Conservation (phyloP, 2,888 invertebrate species). For the Cheiracanthium punctorium region DNA sequence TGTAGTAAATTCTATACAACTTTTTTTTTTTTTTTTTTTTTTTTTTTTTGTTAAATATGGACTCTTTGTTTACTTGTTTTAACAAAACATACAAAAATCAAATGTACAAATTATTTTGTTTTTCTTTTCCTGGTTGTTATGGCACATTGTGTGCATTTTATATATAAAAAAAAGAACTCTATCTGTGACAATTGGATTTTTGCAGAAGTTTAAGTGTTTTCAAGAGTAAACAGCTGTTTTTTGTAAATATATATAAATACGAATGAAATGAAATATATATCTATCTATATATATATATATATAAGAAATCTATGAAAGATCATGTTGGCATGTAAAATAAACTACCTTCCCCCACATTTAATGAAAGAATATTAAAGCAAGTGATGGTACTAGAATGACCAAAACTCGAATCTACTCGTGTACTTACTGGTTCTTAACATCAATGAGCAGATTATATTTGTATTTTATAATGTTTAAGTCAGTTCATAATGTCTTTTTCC, state of each 20-base stretch:
- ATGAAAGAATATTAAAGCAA: background rate
- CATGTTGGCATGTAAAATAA: background rate
- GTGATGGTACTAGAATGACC: background rate
- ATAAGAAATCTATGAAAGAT: constrained; percentile 35
- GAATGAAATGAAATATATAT: constrained; percentile 53
- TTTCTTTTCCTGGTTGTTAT: constrained; percentile 53
- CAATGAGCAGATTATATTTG: no score
- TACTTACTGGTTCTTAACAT: no score
- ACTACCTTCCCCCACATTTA: background rate
- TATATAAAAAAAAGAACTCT: constrained; percentile 38
- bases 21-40: background rate
- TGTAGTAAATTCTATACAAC: background rate
- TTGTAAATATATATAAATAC: constrained; percentile 66
- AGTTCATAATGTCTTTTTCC: background rate
- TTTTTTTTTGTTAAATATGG: background rate
- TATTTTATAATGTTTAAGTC: no score
- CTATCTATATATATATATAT: constrained; percentile 43
- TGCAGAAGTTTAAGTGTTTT: constrained; percentile 51
- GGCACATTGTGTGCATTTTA: constrained; percentile 38
- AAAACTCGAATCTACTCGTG: constrained; percentile 13
- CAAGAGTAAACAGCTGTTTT: constrained; percentile 60
- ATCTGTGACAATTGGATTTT: constrained; percentile 50
- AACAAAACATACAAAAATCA: constrained; percentile 31
- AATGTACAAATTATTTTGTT: constrained; percentile 64
- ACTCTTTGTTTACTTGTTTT: background rate